Evolutionary conservation across 1,140 invertebrate genomes (phyloP).

Genomic region (Leptopilina boulardi): DNA sequence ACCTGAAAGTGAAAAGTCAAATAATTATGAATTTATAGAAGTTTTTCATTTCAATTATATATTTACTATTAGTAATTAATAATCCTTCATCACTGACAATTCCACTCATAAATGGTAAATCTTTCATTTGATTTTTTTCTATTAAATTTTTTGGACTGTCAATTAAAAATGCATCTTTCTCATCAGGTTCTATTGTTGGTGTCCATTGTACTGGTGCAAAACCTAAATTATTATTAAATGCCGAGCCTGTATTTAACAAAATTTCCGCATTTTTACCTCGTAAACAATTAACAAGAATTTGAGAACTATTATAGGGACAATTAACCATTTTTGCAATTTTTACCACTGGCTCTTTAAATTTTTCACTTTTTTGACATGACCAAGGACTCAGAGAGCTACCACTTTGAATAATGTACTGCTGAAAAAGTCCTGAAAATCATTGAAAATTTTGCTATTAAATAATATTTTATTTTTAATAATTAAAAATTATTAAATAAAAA

Average conservation of each 20-base stretch:
- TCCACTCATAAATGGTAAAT: not conserved
- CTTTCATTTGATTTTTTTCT: not conserved
- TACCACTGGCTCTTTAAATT: not conserved
- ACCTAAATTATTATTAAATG: not conserved
- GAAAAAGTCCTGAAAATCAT: not conserved
- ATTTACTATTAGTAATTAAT: not conserved
- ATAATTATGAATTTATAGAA: not conserved
- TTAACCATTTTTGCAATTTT: not conserved
- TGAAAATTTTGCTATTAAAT: not conserved
- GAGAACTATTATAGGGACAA: not conserved
- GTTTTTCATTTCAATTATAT: not conserved
- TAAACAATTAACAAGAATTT: conserved; percentile 10
- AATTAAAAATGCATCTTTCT: not conserved
- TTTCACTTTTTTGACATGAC: not conserved
- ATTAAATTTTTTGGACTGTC: not conserved
- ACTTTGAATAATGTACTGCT: conserved; percentile 21
- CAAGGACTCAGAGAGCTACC: not conserved
- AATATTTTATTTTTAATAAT: not conserved
- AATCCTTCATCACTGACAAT: conserved; percentile 4
- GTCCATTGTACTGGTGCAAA: not conserved
- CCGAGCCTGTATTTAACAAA: not conserved
- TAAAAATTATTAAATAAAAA: no score
- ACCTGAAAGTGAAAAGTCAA: not conserved
- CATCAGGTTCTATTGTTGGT: not conserved
- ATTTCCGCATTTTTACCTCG: not conserved